Percentiles rank a stretch among this genome's conserved stretches.
Conservation (phyloP, 2,797 vertebrate species). For the Pogonophryne albipinna region DNA sequence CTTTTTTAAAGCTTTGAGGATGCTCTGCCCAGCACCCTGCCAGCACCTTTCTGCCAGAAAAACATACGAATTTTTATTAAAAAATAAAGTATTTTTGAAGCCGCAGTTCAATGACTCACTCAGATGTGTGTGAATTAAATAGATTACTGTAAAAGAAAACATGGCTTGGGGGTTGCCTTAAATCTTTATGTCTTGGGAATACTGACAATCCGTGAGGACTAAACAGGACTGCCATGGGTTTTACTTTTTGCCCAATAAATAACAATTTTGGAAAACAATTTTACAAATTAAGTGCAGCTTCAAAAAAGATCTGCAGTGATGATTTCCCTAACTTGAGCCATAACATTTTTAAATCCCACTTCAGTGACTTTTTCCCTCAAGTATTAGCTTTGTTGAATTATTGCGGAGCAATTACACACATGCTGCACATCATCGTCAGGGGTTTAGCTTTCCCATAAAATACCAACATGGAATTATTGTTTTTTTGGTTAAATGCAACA, state of each 20-base stretch:
- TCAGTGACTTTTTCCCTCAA: slow-evolving; percentile 62
- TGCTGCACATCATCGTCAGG: slow-evolving; percentile 54
- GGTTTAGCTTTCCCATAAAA: slow-evolving; percentile 53
- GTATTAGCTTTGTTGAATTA: slow-evolving; percentile 65
- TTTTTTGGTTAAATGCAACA: slow-evolving; percentile 34
- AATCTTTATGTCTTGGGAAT: slow-evolving; percentile 26
- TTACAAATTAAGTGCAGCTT: slow-evolving; percentile 40
- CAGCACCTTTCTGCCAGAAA: neutral
- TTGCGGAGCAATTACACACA: slow-evolving; percentile 63
- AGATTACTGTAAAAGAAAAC: slow-evolving; percentile 35
- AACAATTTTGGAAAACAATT: slow-evolving; percentile 42
- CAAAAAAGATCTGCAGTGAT: slow-evolving; percentile 50
- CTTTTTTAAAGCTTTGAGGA: too few relatives aligned
- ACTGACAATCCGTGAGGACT: slow-evolving; percentile 30
- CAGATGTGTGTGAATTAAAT: slow-evolving; percentile 10
- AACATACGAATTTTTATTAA: too few relatives aligned
- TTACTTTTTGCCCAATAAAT: slow-evolving; percentile 26
- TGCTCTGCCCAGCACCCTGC: too few relatives aligned
- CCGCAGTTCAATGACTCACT: slow-evolving; percentile 15
- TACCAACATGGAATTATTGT: slow-evolving; percentile 33
- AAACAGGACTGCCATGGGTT: slow-evolving; percentile 41
- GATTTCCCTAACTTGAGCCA: slow-evolving; percentile 51
- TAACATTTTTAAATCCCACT: slow-evolving; percentile 67
- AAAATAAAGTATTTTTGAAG: slow-evolving; percentile 2
- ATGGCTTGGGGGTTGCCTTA: neutral